These are phyloP conservation scores for Osmoderma eremita DNA, from an alignment of 2,888 invertebrate species.

Conservation along the genomic window DNA sequence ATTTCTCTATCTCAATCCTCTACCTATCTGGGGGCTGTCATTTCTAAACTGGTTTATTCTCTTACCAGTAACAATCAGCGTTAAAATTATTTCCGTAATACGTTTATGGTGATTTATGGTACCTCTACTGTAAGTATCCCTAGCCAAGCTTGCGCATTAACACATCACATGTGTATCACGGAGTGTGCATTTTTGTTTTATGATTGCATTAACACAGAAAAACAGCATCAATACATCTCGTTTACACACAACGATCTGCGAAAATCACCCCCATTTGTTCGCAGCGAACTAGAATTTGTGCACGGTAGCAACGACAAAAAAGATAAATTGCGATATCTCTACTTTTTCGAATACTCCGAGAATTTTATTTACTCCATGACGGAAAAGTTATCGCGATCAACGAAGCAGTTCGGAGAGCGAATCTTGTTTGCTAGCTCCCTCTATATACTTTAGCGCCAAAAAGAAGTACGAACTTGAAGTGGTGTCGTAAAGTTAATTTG, in stretches of 20 bases:
- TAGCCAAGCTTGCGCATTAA: conserved; percentile 20
- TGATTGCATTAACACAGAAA: conserved; percentile 25
- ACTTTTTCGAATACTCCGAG: not conserved
- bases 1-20: conserved; percentile 2
- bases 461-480: not conserved
- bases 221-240: not conserved
- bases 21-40: conserved; percentile 25
- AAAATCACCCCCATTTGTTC: no score
- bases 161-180: conserved; percentile 9
- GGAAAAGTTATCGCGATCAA: not conserved
- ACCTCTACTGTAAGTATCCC: conserved; percentile 8
- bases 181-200: not conserved
- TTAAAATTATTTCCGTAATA: not conserved
- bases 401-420: no score
- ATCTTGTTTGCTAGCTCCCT: not conserved
- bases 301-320: not conserved
- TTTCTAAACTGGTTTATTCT: not conserved
- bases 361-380: conserved; percentile 2
- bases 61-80: not conserved
- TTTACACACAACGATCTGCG: no score
- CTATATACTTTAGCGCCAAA: no score
- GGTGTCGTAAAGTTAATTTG: conserved; percentile 6
- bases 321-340: conserved; percentile 1
- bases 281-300: no score
- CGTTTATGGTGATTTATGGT: not conserved